These are phyloP conservation scores for Brachyhypopomus gauderio DNA, from an alignment of 2,113 vertebrate species.

Conservation along the genomic window DNA sequence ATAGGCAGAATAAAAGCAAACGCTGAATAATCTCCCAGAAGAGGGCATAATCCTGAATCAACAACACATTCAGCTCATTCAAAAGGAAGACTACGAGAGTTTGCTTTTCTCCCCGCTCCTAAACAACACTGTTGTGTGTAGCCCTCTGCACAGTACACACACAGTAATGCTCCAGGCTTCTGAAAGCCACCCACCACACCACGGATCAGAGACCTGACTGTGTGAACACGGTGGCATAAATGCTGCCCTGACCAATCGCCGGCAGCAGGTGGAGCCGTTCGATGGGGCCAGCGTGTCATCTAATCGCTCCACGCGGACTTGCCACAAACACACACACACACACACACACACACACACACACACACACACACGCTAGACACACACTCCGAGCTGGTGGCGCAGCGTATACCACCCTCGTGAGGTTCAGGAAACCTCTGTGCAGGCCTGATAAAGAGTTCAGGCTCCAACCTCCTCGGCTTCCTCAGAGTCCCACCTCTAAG, in stretches of 20 bases:
- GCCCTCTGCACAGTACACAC: background rate
- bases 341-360: too few species aligned
- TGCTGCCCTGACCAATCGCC: background rate
- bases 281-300: background rate
- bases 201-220: background rate
- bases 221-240: background rate
- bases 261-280: background rate
- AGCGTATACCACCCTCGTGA: background rate
- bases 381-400: background rate
- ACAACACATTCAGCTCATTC: background rate
- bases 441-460: conserved; percentile 54
- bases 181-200: background rate
- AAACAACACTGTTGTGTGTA: background rate
- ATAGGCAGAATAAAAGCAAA: conserved; percentile 8
- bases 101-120: background rate
- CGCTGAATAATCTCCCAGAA: background rate
- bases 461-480: conserved; percentile 20
- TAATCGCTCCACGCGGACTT: conserved; percentile 3
- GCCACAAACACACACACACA: too few species aligned
- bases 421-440: conserved; percentile 57
- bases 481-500: background rate
- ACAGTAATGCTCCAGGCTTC: background rate
- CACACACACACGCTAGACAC: background rate
- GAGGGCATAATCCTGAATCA: conserved; percentile 19
- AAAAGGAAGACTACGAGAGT: background rate